Evolutionary conservation across 2,888 invertebrate species (phyloP), one percentile per base, ranked within the genome.

Genomic region (Pterostichus madidus): DNA sequence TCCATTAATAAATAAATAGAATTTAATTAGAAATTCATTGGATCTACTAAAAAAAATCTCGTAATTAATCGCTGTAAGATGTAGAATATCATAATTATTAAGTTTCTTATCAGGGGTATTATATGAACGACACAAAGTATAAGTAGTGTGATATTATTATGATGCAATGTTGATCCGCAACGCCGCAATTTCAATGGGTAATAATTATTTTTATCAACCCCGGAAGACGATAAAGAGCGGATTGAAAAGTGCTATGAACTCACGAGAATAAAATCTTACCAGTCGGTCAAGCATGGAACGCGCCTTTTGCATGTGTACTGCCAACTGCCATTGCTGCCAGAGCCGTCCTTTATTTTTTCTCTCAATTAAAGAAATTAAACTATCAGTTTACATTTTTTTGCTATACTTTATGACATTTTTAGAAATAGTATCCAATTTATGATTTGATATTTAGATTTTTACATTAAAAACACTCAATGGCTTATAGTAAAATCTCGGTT

Each of bases 161-260:
- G 8, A 56, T 13, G 52, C n/a, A 56, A 56, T 56, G 56, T 56
- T 56, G 56, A 56, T 56, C 56, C 15, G 56, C 56, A 15, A 56
- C 15, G 17, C 56, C 17, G 17, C 13, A 17, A 8, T 56, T 56
- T 17, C 4, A 56, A 56, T 56, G 56, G 56, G 56, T 17, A 56
- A 56, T 56, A 46, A 46, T 73, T 73, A 46, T 46, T 73, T 73
- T 73, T 73, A 73, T 73, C 73, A 73, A 73, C 73, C 46, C 44
- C 73, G 73, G 73, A 73, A 73, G 24, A 49, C 49, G 73, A 73
- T 73, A 73, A 56, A 73, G 46, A 46, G 10, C 24, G 44, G 17
- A 73, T 17, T 49, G 73, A 73, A 73, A 73, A 73, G 73, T 73
- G 73, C 73, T 73, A 46, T 73, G 73, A 73, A 73, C 73, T 73